Evolutionary conservation across 1,140 invertebrate species (phyloP).

Genomic region (Trachymyrmex cornetzi): DNA sequence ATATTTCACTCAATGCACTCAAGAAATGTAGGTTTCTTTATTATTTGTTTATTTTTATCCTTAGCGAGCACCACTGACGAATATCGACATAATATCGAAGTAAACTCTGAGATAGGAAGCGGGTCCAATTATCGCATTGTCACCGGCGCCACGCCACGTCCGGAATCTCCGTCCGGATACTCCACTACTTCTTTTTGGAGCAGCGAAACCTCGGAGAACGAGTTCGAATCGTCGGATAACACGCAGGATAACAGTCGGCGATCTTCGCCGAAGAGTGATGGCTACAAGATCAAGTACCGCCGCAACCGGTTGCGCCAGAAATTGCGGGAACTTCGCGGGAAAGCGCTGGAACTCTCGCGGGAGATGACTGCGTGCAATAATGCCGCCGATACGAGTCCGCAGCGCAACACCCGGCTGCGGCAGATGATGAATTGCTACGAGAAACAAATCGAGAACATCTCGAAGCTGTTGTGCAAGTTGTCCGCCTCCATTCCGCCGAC

Average conservation of each 20-base stretch:
- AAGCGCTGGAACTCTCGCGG: constrained; percentile 52
- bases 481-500: constrained; percentile 41
- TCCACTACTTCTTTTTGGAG: constrained; percentile 2
- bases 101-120: neutral
- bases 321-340: constrained; percentile 68
- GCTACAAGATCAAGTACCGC: constrained; percentile 69
- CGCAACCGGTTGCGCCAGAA: constrained; percentile 71
- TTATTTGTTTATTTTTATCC: neutral
- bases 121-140: constrained; percentile 77
- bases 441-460: constrained; percentile 76
- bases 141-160: constrained; percentile 44
- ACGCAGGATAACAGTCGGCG: neutral
- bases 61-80: neutral
- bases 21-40: neutral
- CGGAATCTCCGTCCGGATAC: neutral
- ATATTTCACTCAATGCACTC: neutral
- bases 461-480: constrained; percentile 64
- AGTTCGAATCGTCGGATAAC: neutral
- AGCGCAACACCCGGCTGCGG: constrained; percentile 65
- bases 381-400: constrained; percentile 31
- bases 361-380: constrained; percentile 50
- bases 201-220: neutral
- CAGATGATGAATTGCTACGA: constrained; percentile 77
- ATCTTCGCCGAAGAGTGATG: constrained; percentile 56
- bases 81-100: neutral